Conservation (phyloP, 2,797 vertebrate genomes). For the Halcyon smyrnensis region DNA sequence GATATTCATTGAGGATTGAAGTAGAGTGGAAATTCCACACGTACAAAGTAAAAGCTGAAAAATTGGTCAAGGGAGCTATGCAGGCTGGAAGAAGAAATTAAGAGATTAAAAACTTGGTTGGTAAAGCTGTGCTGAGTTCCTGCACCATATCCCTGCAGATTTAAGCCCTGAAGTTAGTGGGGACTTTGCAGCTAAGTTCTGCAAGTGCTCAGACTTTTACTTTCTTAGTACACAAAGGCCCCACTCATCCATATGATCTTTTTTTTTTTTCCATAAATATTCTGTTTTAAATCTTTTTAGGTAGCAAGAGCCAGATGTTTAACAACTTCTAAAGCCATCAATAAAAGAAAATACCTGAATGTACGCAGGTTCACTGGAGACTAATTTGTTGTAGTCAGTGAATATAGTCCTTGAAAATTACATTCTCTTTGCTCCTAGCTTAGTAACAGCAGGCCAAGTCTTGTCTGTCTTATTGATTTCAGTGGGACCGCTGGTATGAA, state of each 20-base stretch:
- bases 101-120: background rate
- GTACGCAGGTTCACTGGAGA: background rate
- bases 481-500: background rate
- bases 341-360: background rate
- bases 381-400: background rate
- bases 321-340: background rate
- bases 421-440: background rate
- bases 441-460: background rate
- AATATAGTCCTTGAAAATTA: background rate
- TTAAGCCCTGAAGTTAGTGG: background rate
- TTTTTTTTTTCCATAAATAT: slow-evolving; percentile 5
- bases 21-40: background rate
- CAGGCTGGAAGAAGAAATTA: background rate
- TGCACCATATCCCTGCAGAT: background rate
- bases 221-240: background rate
- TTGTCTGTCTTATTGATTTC: background rate
- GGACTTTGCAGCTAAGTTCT: background rate
- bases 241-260: background rate
- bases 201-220: background rate
- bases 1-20: background rate
- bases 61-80: background rate
- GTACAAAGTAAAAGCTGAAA: background rate
- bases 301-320: background rate
- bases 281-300: background rate
- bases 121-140: background rate